A percentile compares a stretch with the other conserved stretches of the same genome.
phyloP scores from a whole-genome alignment of 2,797 vertebrate genomes.

The Australoheros facetus region DNA sequence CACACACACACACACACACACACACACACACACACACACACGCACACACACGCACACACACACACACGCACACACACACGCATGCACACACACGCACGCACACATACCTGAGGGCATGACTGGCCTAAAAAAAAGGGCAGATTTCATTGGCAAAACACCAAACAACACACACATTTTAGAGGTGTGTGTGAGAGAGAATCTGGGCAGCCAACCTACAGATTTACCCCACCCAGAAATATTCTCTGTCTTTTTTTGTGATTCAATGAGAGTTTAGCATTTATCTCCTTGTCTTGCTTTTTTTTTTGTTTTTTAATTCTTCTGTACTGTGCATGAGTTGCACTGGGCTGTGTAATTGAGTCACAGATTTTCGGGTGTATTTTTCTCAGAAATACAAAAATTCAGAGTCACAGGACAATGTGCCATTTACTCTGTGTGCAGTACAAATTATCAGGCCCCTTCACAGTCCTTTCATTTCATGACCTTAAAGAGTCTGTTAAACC shows the following conservation, averaged over 20 bases:
- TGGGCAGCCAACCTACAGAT: too few species aligned
- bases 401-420: too few species aligned
- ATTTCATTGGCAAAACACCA: slow-evolving; percentile 44
- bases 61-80: slow-evolving; percentile 10
- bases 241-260: not conserved
- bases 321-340: too few species aligned
- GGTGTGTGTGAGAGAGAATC: not conserved
- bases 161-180: slow-evolving; percentile 15
- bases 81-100: too few species aligned
- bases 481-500: not conserved
- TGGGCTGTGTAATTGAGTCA: too few species aligned
- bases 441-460: slow-evolving; percentile 13
- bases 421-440: not conserved
- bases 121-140: slow-evolving; percentile 46
- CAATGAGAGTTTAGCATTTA: too few species aligned
- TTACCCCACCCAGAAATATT: not conserved
- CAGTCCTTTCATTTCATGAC: slow-evolving; percentile 15
- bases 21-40: too few species aligned
- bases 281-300: too few species aligned
- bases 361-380: too few species aligned
- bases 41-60: slow-evolving; percentile 12
- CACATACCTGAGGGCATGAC: slow-evolving; percentile 20
- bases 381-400: too few species aligned
- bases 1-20: slow-evolving; percentile 12
- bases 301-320: too few species aligned